A percentile compares a stretch with the other conserved stretches of the same genome.
Conservation (phyloP, 2,797 vertebrate species). For the Hydrocynus forskahlii region DNA sequence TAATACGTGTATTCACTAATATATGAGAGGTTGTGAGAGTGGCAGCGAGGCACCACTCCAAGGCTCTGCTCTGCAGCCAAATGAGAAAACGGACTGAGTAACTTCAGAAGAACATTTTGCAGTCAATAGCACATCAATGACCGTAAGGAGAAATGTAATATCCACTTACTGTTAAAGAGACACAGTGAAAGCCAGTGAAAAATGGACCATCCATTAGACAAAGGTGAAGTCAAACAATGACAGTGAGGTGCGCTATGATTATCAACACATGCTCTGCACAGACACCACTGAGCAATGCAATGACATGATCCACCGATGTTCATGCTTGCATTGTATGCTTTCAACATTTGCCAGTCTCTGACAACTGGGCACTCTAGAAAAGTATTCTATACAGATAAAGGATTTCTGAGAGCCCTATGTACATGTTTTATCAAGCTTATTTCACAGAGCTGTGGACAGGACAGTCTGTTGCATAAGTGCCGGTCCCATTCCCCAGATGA, state of each 20-base stretch:
- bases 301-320: conserved; percentile 61
- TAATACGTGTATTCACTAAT: conserved; percentile 16
- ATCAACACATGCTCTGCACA: conserved; percentile 63
- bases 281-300: conserved; percentile 70
- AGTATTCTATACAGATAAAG: conserved; percentile 82
- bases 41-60: conserved; percentile 39
- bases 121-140: conserved; percentile 55
- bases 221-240: conserved; percentile 61
- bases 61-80: conserved; percentile 32
- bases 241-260: conserved; percentile 51
- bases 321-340: conserved; percentile 61
- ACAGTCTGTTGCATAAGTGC: conserved; percentile 83
- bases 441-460: conserved; percentile 66
- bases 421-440: conserved; percentile 61
- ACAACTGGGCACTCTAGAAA: conserved; percentile 75
- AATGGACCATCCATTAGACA: conserved; percentile 54
- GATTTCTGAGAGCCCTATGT: conserved; percentile 74
- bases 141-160: conserved; percentile 42
- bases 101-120: conserved; percentile 52
- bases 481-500: conserved; percentile 67
- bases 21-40: conserved; percentile 21
- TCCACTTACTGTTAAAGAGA: conserved; percentile 58
- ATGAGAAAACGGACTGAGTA: conserved; percentile 35
- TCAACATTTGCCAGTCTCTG: conserved; percentile 56
- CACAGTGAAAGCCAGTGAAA: conserved; percentile 54